phyloP scores from a whole-genome alignment of 2,113 vertebrate species.

The Conger conger region DNA sequence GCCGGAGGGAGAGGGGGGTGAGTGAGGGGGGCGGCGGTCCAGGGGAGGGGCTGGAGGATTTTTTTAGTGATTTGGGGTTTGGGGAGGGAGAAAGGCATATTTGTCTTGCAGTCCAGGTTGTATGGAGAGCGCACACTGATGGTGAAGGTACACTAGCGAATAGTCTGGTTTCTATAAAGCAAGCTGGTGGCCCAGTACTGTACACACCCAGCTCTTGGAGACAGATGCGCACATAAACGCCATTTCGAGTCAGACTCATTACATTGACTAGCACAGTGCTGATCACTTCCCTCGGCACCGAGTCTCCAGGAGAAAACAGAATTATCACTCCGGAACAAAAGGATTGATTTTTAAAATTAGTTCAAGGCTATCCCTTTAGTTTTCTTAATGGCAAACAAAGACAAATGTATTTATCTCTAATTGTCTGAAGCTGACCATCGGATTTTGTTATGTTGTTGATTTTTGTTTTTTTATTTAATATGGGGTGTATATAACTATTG shows the following conservation, averaged over 20 bases:
- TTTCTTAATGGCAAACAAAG: neutral
- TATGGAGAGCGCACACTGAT: too few species aligned
- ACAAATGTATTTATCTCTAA: neutral
- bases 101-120: neutral
- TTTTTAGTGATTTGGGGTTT: neutral
- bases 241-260: neutral
- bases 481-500: neutral
- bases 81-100: neutral
- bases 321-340: neutral
- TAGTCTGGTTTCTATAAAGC: neutral
- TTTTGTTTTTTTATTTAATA: neutral
- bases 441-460: neutral
- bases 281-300: neutral
- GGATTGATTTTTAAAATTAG: neutral
- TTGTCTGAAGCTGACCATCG: neutral
- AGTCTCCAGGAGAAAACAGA: neutral
- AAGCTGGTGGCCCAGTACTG: neutral
- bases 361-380: neutral
- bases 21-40: neutral
- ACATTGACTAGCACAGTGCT: neutral
- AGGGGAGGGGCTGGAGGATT: neutral
- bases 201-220: neutral
- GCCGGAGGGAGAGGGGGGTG: slow-evolving; percentile 46
- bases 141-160: too few species aligned
- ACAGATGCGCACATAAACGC: neutral